Base-by-base conservation (phyloP, 2,113 vertebrate species). In the Chloropsis hardwickii region DNA sequence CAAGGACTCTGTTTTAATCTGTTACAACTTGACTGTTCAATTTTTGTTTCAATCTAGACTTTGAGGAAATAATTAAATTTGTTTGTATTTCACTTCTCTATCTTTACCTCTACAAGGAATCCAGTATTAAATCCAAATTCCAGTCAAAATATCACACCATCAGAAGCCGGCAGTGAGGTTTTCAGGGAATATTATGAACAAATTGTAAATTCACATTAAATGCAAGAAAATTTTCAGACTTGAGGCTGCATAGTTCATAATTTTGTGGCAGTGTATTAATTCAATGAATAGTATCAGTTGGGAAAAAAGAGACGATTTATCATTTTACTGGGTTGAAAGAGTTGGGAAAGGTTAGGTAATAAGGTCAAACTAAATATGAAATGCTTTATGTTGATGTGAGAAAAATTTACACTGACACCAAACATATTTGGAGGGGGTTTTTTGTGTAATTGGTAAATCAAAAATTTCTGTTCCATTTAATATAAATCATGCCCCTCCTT, bases 241-340 rank as follows among this genome's bases (percentile, higher is more conserved):
- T 61, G 22, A 9, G 9, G 20, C 25, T 65, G 13, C 31, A 64
- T 7, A 45, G 25, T 39, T 88, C 17, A 53, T 51, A 76, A 62
- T 66, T 53, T 50, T 40, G 10, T 54, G 21, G 44, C 25, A 78
- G 10, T 37, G 37, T 37, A 37, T 37, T 37, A 37, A 61, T 58
- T 86, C 25, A 84, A 31, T 57, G 6, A 57, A 27, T 42, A 73
- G 11, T 2, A 25, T 42, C 33, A 50, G 18, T 42, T 22, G 11
- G 10, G 47, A 3, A 12, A 69, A 67, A 66, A 54, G 65, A 37
- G 2, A 61, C 0, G 0, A 54, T 2, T 9, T 4, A 58, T 27
- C 17, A 39, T 64, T 76, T 45, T 53, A 5, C 45, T 23, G 33
- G 9, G 20, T 29, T 81, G 45, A 39, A 83, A 56, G 23, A 65